Evolutionary conservation across 1,140 invertebrate species (phyloP), one percentile per base, ranked within the genome.

Genomic region (Drosophila auraria): DNA sequence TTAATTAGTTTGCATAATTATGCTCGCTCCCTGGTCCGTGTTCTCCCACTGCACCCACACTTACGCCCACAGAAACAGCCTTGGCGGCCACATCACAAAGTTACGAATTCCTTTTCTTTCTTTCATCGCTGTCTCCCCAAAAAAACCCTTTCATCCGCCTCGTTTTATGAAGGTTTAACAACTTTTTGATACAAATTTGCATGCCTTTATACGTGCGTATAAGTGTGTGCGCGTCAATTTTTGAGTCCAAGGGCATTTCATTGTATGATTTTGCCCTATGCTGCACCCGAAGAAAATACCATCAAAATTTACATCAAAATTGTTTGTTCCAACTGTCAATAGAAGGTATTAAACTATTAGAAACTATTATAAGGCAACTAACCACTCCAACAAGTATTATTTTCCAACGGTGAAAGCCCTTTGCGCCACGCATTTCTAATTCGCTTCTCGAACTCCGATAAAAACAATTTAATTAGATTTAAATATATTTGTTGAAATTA

Each of bases 1-100:
- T 90, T 90, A 90, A 90, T 90, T 90, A 90, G 86, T 90, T 90
- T 90, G 86, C 86, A 90, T 90, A 90, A 90, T 90, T 90, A 90
- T 90, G 86, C 84, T 77, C 59, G 84, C 66, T 82, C 42, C 63
- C 70, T 59, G 70, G 62, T 20, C 61, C 44, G 25, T 47, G 33
- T 20, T 38, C 45, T 33, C 15, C 11, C 27, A 45, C 49, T 5
- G 20, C 5, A 17, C n/a, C 17, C 30, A 17, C 51, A 30, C 20
- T 25, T 2, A 25, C 60, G 44, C 40, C 44, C 66, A 45, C 47
- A 53, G 58, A 57, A 45, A 38, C 40, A 62, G 59, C 54, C 73
- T 89, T 73, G 70, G 59, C 68, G 59, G 50, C 65, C 60, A 80
- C 54, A 68, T 51, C 80, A 75, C 72, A 80, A 87, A 76, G 78